Evolutionary conservation across 2,113 vertebrate genomes (phyloP).

Genomic region (Periophthalmus modestus): DNA sequence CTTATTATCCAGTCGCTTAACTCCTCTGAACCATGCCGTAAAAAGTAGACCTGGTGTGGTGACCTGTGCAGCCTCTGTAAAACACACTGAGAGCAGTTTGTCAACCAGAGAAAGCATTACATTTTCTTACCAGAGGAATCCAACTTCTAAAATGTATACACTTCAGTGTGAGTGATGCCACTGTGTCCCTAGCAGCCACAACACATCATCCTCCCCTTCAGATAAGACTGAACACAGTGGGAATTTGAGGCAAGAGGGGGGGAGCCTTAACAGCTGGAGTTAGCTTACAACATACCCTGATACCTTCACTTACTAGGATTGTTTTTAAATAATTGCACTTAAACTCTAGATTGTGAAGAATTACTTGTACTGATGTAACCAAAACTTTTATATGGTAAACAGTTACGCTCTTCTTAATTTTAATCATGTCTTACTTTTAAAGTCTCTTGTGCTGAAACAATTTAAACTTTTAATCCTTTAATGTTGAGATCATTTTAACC

Average conservation of each 20-base stretch:
- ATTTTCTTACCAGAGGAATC: slow-evolving; percentile 26
- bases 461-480: background rate
- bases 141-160: slow-evolving; percentile 18
- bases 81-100: background rate
- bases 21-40: slow-evolving; percentile 7
- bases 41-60: slow-evolving; percentile 2
- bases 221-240: slow-evolving; percentile 56
- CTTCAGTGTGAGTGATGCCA: slow-evolving; percentile 33
- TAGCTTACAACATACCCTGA: background rate
- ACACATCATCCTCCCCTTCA: slow-evolving; percentile 50
- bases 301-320: background rate
- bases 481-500: background rate
- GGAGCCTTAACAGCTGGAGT: slow-evolving; percentile 70
- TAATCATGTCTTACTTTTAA: no score
- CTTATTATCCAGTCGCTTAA: slow-evolving; percentile 7
- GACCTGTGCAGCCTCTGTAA: slow-evolving; percentile 13
- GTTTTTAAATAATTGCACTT: background rate
- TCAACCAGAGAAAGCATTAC: background rate
- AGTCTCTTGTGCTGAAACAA: no score
- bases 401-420: no score
- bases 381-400: background rate
- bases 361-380: background rate
- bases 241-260: slow-evolving; percentile 54
- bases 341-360: background rate
- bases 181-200: slow-evolving; percentile 9